A percentile compares a stretch with the other conserved stretches of the same genome.
Evolutionary conservation across 2,113 vertebrate species (phyloP).

Genomic region (Buteo buteo): DNA sequence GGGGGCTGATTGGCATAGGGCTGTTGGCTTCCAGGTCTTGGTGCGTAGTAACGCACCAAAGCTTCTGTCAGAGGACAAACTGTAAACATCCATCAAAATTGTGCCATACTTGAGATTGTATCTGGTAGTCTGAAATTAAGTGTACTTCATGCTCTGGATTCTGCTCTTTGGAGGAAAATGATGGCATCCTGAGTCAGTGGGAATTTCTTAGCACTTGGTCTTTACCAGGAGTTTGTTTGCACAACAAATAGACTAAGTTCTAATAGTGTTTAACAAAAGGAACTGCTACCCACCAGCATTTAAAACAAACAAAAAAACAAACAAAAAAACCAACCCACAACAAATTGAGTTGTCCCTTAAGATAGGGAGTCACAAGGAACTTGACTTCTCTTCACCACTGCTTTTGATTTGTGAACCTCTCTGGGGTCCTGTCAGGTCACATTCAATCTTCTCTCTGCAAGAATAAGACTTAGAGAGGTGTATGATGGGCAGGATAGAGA

Average conservation of each 20-base stretch:
- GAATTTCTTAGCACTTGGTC: not conserved
- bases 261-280: not conserved
- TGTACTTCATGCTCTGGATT: not conserved
- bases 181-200: not conserved
- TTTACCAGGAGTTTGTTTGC: not conserved
- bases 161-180: not conserved
- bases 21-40: not conserved
- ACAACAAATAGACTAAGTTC: not conserved
- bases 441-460: slow-evolving; percentile 45
- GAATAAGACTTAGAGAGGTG: slow-evolving; percentile 12
- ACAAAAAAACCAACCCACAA: not conserved
- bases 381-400: not conserved
- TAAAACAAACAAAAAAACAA: not conserved
- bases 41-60: not conserved
- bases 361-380: not conserved
- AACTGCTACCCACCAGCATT: not conserved
- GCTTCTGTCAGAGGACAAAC: not conserved
- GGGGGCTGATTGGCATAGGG: not conserved
- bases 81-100: not conserved
- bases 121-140: not conserved
- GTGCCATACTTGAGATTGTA: not conserved
- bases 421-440: slow-evolving; percentile 24
- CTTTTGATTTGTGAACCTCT: slow-evolving; percentile 44
- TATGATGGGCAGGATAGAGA: slow-evolving; percentile 44
- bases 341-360: not conserved